These are phyloP conservation scores for Pachycephala philippinensis DNA, from an alignment of 2,113 vertebrate species.

Conservation along the genomic window DNA sequence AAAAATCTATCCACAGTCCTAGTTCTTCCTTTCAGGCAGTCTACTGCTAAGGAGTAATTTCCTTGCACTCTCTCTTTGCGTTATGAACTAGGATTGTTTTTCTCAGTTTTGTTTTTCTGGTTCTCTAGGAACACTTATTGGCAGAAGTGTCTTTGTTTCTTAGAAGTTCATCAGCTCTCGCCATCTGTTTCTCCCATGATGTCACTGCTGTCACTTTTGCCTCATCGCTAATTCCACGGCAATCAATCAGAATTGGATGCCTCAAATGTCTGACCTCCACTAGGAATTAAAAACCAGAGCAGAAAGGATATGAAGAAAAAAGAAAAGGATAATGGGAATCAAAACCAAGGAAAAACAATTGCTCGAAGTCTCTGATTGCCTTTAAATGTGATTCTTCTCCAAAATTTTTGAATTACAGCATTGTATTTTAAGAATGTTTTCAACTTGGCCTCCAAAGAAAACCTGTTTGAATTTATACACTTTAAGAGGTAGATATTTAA, in stretches of 20 bases:
- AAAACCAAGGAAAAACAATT: background rate
- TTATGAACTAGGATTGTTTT: slow-evolving; percentile 5
- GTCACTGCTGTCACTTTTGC: slow-evolving; percentile 45
- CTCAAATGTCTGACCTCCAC: slow-evolving; percentile 2
- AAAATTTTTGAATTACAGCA: background rate
- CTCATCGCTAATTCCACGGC: slow-evolving; percentile 13
- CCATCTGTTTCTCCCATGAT: slow-evolving; percentile 65
- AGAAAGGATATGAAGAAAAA: background rate
- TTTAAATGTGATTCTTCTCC: background rate
- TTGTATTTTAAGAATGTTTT: background rate
- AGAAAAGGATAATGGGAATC: background rate
- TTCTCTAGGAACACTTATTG: slow-evolving; percentile 48
- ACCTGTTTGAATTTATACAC: background rate
- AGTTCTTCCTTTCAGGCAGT: background rate
- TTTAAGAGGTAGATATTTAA: background rate
- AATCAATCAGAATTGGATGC: slow-evolving; percentile 12
- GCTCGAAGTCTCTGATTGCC: background rate
- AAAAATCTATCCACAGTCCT: background rate
- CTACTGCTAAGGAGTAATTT: background rate
- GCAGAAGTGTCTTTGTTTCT: slow-evolving; percentile 51
- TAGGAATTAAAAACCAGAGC: background rate
- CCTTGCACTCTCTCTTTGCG: background rate
- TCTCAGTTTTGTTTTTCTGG: slow-evolving; percentile 8
- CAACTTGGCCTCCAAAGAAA: background rate
- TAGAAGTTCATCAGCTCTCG: slow-evolving; percentile 23